Percentiles rank a stretch among this genome's conserved stretches.
Conservation (phyloP, 37 sponge, comb jelly and placozoan species). For the Oopsacas minuta region DNA sequence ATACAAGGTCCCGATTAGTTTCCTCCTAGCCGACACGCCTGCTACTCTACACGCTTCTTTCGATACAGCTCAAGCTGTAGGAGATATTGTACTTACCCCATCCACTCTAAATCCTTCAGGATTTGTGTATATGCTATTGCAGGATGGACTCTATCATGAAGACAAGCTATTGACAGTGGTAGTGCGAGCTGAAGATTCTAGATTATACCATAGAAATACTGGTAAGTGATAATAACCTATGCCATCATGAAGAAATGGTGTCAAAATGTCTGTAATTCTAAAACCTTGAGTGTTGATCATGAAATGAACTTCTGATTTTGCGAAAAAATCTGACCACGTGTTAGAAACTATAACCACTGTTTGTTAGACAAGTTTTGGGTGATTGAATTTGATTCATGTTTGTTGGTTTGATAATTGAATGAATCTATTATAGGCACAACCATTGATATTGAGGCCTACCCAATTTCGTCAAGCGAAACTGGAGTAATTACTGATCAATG, state of each 20-base stretch:
- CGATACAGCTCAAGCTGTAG: not conserved
- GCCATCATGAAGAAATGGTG: too few relatives aligned
- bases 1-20: not conserved
- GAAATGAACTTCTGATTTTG: too few relatives aligned
- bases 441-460: not conserved
- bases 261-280: too few relatives aligned
- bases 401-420: not conserved
- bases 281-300: too few relatives aligned
- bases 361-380: too few relatives aligned
- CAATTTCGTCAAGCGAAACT: not conserved
- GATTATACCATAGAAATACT: not conserved
- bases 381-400: not conserved
- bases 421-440: not conserved
- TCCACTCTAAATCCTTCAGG: not conserved
- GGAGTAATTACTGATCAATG: not conserved
- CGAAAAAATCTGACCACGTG: too few relatives aligned
- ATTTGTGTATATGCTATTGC: not conserved
- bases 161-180: not conserved
- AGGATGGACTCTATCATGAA: not conserved
- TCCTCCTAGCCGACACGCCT: not conserved
- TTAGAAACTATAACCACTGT: too few relatives aligned
- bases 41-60: not conserved
- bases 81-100: not conserved
- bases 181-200: not conserved
- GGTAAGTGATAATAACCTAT: not conserved